Conservation (phyloP, 2,113 vertebrate genomes). For the Setophaga kirtlandii region DNA sequence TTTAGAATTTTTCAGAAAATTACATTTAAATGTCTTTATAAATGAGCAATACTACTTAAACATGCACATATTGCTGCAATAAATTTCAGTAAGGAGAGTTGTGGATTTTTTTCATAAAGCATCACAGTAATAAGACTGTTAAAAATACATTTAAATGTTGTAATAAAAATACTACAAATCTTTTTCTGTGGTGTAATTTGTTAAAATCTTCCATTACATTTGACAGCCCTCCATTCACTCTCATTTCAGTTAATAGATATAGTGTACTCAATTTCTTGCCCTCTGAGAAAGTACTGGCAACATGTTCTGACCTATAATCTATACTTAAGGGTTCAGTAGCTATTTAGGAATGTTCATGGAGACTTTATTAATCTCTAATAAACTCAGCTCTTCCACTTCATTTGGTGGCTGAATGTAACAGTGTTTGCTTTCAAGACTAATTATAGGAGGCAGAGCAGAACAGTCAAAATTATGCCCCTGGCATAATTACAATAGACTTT, state of each 20-base stretch:
- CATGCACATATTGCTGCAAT: neutral
- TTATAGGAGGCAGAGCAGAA: constrained; percentile 46
- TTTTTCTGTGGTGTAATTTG: neutral
- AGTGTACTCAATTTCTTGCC: constrained; percentile 17
- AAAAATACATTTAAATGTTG: neutral
- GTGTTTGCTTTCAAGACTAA: constrained; percentile 46
- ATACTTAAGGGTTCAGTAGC: constrained; percentile 28
- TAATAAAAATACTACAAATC: neutral
- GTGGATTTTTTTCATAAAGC: neutral
- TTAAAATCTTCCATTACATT: constrained; percentile 23
- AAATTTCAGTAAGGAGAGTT: neutral
- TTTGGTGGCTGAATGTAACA: constrained; percentile 38
- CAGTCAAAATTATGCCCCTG: constrained; percentile 36
- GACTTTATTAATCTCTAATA: constrained; percentile 54
- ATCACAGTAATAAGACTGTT: neutral
- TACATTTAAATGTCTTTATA: neutral
- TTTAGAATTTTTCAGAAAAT: neutral
- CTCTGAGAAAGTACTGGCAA: constrained; percentile 1
- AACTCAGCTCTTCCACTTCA: constrained; percentile 45
- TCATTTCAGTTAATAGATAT: constrained; percentile 16
- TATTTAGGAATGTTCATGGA: constrained; percentile 25
- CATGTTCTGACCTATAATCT: constrained; percentile 31
- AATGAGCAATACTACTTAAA: neutral
- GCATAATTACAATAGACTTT: constrained; percentile 29
- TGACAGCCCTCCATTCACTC: neutral